Conservation (phyloP, 2,888 invertebrate genomes). For the Corythucha ciliata region DNA sequence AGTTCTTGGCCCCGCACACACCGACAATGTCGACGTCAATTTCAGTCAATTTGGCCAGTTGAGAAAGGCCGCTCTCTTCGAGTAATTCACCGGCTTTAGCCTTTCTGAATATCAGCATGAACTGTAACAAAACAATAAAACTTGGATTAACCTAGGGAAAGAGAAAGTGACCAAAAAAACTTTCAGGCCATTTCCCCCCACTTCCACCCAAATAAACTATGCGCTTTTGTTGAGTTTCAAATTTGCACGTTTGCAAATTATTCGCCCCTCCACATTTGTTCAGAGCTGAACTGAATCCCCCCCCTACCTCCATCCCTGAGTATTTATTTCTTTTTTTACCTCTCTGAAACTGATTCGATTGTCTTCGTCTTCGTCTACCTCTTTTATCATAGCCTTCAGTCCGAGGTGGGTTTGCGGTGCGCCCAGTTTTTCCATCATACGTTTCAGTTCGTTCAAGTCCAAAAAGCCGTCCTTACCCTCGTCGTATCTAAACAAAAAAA, state of each 20-base stretch:
- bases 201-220: too few species aligned
- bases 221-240: too few species aligned
- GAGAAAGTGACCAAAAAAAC: not conserved
- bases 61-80: conserved; percentile 74
- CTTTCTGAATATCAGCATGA: conserved; percentile 61
- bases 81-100: conserved; percentile 84
- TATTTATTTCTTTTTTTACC: conserved; percentile 42
- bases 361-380: conserved; percentile 79
- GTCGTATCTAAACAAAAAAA: conserved; percentile 65
- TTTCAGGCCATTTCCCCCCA: not conserved
- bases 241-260: not conserved
- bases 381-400: conserved; percentile 88
- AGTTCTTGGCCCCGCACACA: conserved; percentile 87
- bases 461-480: conserved; percentile 79
- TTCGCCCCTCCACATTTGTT: too few species aligned
- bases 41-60: conserved; percentile 78
- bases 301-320: too few species aligned
- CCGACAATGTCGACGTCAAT: conserved; percentile 91
- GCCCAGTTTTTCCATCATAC: conserved; percentile 93
- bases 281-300: not conserved
- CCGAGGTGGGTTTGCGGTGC: conserved; percentile 94
- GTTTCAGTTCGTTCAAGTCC: conserved; percentile 79
- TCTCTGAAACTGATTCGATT: conserved; percentile 85
- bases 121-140: conserved; percentile 41
- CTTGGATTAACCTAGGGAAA: conserved; percentile 9